Evolutionary conservation across 1,140 invertebrate genomes (phyloP).

Genomic region (Brachionus koreanus): DNA sequence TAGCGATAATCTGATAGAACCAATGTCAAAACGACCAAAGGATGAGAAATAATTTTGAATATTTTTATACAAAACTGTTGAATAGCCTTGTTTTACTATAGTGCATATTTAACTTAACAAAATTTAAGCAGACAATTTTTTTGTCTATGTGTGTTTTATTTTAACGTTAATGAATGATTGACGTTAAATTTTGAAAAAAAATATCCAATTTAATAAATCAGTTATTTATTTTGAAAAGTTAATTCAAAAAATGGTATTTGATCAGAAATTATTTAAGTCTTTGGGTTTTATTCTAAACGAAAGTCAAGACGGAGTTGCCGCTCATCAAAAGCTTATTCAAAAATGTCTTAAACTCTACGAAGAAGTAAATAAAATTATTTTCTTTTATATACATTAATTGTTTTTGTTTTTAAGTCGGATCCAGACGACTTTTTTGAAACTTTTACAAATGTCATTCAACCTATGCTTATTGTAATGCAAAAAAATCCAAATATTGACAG

Average conservation of each 20-base stretch:
- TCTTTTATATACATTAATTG: not conserved
- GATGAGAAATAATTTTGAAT: too few species aligned
- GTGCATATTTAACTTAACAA: too few species aligned
- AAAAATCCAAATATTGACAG: slow-evolving; percentile 65
- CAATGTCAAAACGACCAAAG: too few species aligned
- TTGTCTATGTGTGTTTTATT: too few species aligned
- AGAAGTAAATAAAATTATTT: not conserved
- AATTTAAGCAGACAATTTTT: too few species aligned
- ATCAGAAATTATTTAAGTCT: not conserved
- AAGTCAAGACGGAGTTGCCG: slow-evolving; percentile 11
- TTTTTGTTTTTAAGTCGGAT: not conserved
- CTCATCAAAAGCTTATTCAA: slow-evolving; percentile 8
- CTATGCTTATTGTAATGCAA: slow-evolving; percentile 51
- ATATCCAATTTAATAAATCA: too few species aligned
- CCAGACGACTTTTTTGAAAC: not conserved
- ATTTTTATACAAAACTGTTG: too few species aligned
- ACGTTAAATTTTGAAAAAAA: too few species aligned
- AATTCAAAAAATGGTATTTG: slow-evolving; percentile 5
- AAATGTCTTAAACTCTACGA: slow-evolving; percentile 15
- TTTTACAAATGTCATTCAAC: not conserved
- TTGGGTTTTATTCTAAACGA: not conserved
- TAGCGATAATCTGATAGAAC: too few species aligned
- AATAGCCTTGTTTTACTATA: too few species aligned
- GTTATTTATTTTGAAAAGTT: too few species aligned
- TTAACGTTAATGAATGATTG: too few species aligned